phyloP scores from a whole-genome alignment of 2,888 invertebrate genomes.

The Germaria angustata region DNA sequence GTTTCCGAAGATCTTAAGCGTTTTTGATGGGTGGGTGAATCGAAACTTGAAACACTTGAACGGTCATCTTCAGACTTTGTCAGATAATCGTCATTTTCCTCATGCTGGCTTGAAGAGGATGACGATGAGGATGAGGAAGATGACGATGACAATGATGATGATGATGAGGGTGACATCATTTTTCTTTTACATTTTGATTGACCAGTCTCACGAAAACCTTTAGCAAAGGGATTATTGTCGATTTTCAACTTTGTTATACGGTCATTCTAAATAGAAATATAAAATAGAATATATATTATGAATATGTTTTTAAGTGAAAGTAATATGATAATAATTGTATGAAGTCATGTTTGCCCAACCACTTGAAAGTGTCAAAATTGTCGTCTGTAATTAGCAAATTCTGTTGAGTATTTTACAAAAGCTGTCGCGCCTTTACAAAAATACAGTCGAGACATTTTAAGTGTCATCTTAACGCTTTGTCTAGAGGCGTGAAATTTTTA shows the following conservation, averaged over 20 bases:
- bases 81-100: slow-evolving; percentile 60
- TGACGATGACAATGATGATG: slow-evolving; percentile 57
- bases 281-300: slow-evolving; percentile 1
- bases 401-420: slow-evolving; percentile 17
- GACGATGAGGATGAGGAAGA: not conserved
- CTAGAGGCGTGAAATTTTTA: slow-evolving; percentile 68
- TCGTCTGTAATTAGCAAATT: slow-evolving; percentile 61
- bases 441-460: slow-evolving; percentile 56
- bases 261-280: slow-evolving; percentile 84
- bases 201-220: slow-evolving; percentile 94
- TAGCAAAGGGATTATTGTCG: slow-evolving; percentile 95
- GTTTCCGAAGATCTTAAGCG: slow-evolving; percentile 75
- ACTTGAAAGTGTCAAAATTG: slow-evolving; percentile 65
- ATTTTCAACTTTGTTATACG: slow-evolving; percentile 94
- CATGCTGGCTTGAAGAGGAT: slow-evolving; percentile 35
- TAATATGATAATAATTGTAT: slow-evolving; percentile 32
- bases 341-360: slow-evolving; percentile 42
- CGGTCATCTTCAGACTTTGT: slow-evolving; percentile 73
- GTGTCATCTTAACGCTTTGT: slow-evolving; percentile 36
- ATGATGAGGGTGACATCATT: slow-evolving; percentile 75
- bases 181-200: slow-evolving; percentile 88
- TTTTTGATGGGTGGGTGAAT: slow-evolving; percentile 71
- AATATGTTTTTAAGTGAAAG: slow-evolving; percentile 50
- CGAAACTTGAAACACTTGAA: slow-evolving; percentile 74
- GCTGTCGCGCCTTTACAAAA: slow-evolving; percentile 53